Conservation (phyloP, 1,140 invertebrate species). For the Pseudomyrmex gracilis region DNA sequence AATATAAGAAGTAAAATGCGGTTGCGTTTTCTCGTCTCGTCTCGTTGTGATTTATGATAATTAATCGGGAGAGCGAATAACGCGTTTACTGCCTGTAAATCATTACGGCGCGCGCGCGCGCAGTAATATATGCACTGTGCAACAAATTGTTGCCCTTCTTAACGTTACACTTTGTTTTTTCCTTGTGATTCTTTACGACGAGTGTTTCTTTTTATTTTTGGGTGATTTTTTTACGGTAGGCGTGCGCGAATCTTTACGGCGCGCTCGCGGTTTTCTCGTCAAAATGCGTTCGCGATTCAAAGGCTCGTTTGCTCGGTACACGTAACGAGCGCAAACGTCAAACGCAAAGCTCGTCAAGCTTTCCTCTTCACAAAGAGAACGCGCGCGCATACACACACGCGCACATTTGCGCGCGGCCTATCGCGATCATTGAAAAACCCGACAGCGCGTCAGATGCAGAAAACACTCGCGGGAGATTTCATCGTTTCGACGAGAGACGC, state of each 20-base stretch:
- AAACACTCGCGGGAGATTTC: slow-evolving; percentile 48
- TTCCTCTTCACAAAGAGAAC: slow-evolving; percentile 39
- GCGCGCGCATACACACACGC: background rate
- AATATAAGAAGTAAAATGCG: background rate
- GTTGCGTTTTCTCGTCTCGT: background rate
- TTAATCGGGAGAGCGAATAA: slow-evolving; percentile 36
- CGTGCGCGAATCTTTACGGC: background rate
- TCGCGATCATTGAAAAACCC: slow-evolving; percentile 52
- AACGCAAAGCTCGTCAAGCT: slow-evolving; percentile 47
- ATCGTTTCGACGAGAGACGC: slow-evolving; percentile 38
- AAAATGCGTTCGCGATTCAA: slow-evolving; percentile 20
- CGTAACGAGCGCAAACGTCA: slow-evolving; percentile 34
- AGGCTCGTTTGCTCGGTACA: slow-evolving; percentile 39
- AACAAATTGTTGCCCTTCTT: slow-evolving; percentile 11
- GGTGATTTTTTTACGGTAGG: background rate
- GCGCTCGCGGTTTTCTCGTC: slow-evolving; percentile 5
- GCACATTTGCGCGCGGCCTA: slow-evolving; percentile 38
- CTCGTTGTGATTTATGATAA: slow-evolving; percentile 27
- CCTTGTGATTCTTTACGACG: slow-evolving; percentile 5
- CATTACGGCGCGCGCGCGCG: slow-evolving; percentile 2
- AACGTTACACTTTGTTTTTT: background rate
- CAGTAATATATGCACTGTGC: slow-evolving; percentile 13
- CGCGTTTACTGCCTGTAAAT: slow-evolving; percentile 53
- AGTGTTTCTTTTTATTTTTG: background rate
- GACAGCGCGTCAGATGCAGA: slow-evolving; percentile 54